phyloP scores from a whole-genome alignment of 2,888 invertebrate genomes.

The Pycnomerus fuliginosus region DNA sequence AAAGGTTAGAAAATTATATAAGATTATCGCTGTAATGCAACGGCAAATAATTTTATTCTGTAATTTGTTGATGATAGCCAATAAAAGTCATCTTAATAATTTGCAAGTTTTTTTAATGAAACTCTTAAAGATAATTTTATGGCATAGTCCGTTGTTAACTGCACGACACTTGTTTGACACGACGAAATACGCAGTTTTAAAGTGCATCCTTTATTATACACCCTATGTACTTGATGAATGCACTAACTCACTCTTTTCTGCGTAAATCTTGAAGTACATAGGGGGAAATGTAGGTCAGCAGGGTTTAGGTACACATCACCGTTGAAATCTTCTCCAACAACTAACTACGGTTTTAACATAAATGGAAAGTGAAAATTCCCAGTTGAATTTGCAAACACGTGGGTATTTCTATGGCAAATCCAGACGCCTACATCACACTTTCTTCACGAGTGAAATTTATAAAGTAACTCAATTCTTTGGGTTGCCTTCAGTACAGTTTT shows the following conservation, averaged over 20 bases:
- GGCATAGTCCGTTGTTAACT: no score
- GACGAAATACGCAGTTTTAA: constrained; percentile 4
- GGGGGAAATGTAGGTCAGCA: constrained; percentile 19
- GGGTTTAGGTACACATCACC: constrained; percentile 2
- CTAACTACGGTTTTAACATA: constrained; percentile 2
- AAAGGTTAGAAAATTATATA: constrained; percentile 16
- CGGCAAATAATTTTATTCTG: constrained; percentile 34
- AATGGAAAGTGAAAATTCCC: constrained; percentile 3
- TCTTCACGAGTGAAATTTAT: constrained; percentile 32
- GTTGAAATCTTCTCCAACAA: constrained; percentile 3
- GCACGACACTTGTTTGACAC: no score
- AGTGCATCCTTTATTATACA: constrained; percentile 6
- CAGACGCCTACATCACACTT: constrained; percentile 33
- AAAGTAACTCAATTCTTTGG: constrained; percentile 15
- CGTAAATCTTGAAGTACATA: constrained; percentile 14
- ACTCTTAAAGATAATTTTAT: no score
- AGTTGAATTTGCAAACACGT: constrained; percentile 3
- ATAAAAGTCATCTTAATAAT: constrained; percentile 1
- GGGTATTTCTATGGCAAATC: constrained; percentile 27
- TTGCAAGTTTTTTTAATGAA: constrained; percentile 2
- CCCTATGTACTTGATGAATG: constrained; percentile 6
- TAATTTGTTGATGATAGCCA: no score
- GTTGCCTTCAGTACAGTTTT: no score
- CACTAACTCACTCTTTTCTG: constrained; percentile 5
- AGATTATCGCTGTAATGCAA: constrained; percentile 37